A percentile compares a stretch with the other conserved stretches of the same genome.
Conservation (phyloP, 2,113 vertebrate genomes). For the Furnarius figulus region DNA sequence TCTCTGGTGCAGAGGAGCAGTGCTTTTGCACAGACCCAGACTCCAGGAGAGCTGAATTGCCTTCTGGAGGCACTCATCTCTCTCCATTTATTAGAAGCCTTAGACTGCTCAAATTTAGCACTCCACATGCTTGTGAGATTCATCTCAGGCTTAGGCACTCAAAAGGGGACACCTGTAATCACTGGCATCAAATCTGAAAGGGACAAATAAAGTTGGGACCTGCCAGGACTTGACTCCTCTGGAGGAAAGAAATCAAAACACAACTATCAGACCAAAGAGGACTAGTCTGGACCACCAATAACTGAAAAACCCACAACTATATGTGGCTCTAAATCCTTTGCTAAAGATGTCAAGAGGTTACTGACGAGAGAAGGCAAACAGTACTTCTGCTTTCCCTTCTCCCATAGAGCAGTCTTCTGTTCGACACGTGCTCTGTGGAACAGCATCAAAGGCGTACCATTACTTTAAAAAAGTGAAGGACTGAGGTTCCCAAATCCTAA, state of each 20-base stretch:
- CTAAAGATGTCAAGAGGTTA: background rate
- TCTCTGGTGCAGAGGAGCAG: accelerated
- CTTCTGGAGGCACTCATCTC: background rate
- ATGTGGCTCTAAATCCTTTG: background rate
- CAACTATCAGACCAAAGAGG: background rate
- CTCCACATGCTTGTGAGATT: background rate
- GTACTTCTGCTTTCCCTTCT: background rate
- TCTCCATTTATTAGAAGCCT: background rate
- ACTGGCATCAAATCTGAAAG: background rate
- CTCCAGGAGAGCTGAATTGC: background rate
- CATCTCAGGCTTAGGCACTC: background rate
- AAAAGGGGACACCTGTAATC: background rate
- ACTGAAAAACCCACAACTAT: background rate
- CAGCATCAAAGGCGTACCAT: background rate
- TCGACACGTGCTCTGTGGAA: accelerated
- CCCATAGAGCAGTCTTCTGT: background rate
- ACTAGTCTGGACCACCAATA: background rate
- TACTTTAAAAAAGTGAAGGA: background rate
- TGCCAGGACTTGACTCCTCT: background rate
- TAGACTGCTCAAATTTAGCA: background rate
- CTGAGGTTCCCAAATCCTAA: background rate
- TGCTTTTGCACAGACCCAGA: background rate
- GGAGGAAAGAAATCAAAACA: background rate
- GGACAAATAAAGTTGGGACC: background rate
- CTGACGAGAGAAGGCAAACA: background rate